Conservation (phyloP, 1,140 invertebrate genomes). For the Yoshiicerus persimilis region DNA sequence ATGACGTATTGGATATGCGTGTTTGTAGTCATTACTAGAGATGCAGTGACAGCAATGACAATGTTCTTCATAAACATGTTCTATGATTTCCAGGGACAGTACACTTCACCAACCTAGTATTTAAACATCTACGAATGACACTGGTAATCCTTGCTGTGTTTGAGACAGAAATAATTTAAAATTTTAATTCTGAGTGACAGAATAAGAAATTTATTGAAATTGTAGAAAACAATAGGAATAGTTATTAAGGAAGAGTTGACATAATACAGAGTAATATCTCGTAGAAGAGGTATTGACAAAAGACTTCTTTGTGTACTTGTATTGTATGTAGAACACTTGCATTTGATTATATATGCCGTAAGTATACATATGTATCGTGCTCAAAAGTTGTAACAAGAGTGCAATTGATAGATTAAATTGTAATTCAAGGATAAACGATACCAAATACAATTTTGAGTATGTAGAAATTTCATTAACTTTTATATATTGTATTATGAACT, state of each 20-base stretch:
- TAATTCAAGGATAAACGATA: neutral
- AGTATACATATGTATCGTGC: neutral
- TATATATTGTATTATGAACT: neutral
- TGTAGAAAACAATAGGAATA: neutral
- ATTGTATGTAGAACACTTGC: neutral
- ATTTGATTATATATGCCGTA: neutral
- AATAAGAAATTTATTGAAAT: slow-evolving; percentile 6
- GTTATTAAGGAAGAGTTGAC: neutral
- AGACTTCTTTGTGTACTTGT: neutral
- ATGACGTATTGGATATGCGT: too few species aligned
- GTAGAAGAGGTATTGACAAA: neutral
- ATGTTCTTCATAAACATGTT: too few species aligned
- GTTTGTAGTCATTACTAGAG: too few species aligned
- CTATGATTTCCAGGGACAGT: too few species aligned
- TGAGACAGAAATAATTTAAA: neutral
- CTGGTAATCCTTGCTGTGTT: too few species aligned
- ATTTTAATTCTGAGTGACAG: neutral
- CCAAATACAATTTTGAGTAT: neutral
- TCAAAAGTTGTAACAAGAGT: neutral
- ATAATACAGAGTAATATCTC: neutral
- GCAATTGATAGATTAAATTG: neutral
- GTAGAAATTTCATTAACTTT: neutral
- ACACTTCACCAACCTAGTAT: too few species aligned
- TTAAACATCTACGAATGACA: too few species aligned
- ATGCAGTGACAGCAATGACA: too few species aligned